Percentiles rank a stretch among this genome's conserved stretches.
phyloP scores from a whole-genome alignment of 2,888 invertebrate species.

The Oasisia sp. region DNA sequence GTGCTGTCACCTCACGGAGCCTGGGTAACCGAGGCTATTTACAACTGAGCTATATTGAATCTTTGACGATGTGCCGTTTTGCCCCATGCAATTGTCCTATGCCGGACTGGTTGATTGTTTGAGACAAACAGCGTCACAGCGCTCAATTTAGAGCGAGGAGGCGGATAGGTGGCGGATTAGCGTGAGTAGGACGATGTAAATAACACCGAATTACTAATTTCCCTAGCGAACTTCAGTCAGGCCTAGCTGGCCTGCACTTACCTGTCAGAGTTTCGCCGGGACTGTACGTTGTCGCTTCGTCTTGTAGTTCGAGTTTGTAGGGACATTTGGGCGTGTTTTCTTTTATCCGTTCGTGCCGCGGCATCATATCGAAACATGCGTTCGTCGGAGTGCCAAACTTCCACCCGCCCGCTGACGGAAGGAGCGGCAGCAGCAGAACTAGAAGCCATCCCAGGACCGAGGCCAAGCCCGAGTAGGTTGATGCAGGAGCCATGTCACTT shows the following conservation, averaged over 20 bases:
- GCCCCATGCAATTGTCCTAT: too few relatives aligned
- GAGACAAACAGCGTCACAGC: too few relatives aligned
- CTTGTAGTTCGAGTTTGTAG: neutral
- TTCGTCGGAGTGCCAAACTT: neutral
- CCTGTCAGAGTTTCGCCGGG: neutral
- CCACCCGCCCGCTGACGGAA: neutral
- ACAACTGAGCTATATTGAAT: too few relatives aligned
- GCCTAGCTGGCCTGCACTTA: neutral
- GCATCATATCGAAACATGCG: constrained; percentile 1
- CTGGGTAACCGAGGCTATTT: too few relatives aligned
- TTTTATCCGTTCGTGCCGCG: neutral
- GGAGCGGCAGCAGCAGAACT: neutral
- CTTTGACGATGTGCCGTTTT: too few relatives aligned
- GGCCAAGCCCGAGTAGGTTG: too few relatives aligned
- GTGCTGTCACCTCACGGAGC: too few relatives aligned
- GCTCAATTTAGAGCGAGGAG: too few relatives aligned
- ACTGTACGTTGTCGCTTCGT: neutral
- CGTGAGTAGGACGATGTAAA: too few relatives aligned
- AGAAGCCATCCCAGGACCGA: neutral
- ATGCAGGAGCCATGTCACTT: neutral
- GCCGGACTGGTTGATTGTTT: too few relatives aligned
- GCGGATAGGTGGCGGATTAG: too few relatives aligned
- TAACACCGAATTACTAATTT: too few relatives aligned
- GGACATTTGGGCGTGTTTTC: neutral
- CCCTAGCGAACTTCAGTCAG: neutral